Base-by-base conservation (phyloP, 2,797 vertebrate genomes). In the Sebastes minor region DNA sequence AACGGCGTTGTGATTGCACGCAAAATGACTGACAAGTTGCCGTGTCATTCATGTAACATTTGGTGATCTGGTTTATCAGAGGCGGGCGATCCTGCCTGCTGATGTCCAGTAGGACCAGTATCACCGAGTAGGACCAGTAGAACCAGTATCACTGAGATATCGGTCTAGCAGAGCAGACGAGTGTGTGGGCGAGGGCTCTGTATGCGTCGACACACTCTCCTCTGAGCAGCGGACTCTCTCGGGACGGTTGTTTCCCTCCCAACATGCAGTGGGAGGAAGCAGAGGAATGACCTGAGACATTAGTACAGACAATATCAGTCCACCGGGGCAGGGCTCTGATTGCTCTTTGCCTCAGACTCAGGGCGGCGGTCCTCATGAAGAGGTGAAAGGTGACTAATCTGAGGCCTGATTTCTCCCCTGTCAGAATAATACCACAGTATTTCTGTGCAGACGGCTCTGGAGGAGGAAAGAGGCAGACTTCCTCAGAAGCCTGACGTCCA, bases 311-410 rank as follows among this genome's bases (percentile, higher is more conserved):
- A 89, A 82, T 83, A 78, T 86, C 80, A 76, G 67, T 78, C 75
- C 83, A 71, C 77, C 42, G 65, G 85, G 73, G 72, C 78, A 30
- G 77, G 76, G 60, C 75, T 66, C 83, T 89, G 85, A 89, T 86
- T 85, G 64, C 89, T 76, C 33, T 74, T 62, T 59, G 33, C 82
- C 71, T 84, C 77, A 67, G 74, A 49, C 64, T 60, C 30, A 70
- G 82, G 92, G 89, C 79, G 88, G 85, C 38, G 88, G 80, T 73
- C 73, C 86, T 72, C 67, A 81, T 72, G 68, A 56, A 14, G 83
- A 86, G 88, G 88, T 91, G 76, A 91, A 90, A 88, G 87, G 80
- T 81, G 64, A 88, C 74, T 84, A 82, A 88, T 90, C 71, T 79
- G 66, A 64, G 55, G 71, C 56, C 74, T 49, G 70, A 87, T 87